Conservation (phyloP, 2,888 invertebrate species). For the Agrochola litura region DNA sequence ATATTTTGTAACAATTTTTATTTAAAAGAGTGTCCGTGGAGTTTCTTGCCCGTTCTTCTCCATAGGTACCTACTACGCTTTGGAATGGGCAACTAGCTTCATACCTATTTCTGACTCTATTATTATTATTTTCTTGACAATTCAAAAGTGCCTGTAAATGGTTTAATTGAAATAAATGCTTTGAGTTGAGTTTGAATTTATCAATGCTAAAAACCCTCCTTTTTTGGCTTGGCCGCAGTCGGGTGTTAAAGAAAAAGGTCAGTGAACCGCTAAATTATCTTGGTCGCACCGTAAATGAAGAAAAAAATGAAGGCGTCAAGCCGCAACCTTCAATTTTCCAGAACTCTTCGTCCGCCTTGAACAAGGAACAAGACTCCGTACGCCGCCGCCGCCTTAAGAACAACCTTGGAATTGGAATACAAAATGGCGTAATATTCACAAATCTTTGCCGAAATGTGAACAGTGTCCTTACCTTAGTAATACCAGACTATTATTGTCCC, state of each 20-base stretch:
- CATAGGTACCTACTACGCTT: no score
- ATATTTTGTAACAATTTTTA: no score
- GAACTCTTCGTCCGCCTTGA: neutral
- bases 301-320: neutral
- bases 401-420: neutral
- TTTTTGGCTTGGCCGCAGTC: no score
- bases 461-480: neutral
- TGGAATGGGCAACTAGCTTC: no score
- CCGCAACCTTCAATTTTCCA: neutral
- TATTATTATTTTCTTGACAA: no score
- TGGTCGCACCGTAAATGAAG: neutral
- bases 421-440: slow-evolving; percentile 5
- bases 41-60: no score
- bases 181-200: no score
- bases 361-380: neutral
- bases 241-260: neutral
- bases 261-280: neutral
- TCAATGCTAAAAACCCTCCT: neutral
- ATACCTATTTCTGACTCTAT: no score
- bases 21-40: no score
- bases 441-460: neutral
- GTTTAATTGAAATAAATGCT: no score
- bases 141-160: no score
- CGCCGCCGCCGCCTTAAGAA: neutral
- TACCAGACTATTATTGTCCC: no score